Evolutionary conservation across 2,113 vertebrate species (phyloP), one percentile per base, ranked within the genome.

Genomic region (Acanthisitta chloris): DNA sequence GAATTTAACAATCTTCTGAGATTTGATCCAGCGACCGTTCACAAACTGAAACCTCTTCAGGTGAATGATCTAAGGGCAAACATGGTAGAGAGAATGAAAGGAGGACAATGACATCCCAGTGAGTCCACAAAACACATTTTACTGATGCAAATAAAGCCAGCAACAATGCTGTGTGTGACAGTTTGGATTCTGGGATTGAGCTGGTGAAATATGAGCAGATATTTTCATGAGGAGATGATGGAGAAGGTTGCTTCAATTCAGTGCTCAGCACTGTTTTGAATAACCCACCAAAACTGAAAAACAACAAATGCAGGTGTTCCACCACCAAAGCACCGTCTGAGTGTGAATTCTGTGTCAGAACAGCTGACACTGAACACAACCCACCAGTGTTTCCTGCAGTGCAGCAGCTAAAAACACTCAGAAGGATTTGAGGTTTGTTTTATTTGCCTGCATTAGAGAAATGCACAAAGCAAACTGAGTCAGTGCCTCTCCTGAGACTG

Each of bases 1-100:
- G 94, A 99, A 99, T 97, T 99, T 99, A 77, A 99, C 99, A 21
- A 99, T 99, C 98, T 99, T 99, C 97, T 99, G 99, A 42, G 99
- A 99, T 94, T 99, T 99, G 97, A 99, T 99, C 99, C 99, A 99
- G 84, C 99, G 99, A 7, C 99, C 99, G 8, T 99, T 99, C 49
- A 99, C 99, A 4, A 99, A 99, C 90, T 99, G 99, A 95, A 99
- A 99, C 86, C 99, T 98, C 96, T 99, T 99, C 94, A 99, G 98
- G 96, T 99, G 99, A 94, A 99, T 99, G 88, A 99, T 99, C 99
- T 99, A 94, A 61, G 73, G 81, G 66, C 72, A 85, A 92, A 96
- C 4, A 58, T 0, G 19, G 77, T 6, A 74, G 36, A 87, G 66
- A 84, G 93, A 92, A 67, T 64, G 28, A 51, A 43, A 74, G 21